Evolutionary conservation across 2,113 vertebrate genomes (phyloP).

Genomic region (Dicentrarchus labrax): DNA sequence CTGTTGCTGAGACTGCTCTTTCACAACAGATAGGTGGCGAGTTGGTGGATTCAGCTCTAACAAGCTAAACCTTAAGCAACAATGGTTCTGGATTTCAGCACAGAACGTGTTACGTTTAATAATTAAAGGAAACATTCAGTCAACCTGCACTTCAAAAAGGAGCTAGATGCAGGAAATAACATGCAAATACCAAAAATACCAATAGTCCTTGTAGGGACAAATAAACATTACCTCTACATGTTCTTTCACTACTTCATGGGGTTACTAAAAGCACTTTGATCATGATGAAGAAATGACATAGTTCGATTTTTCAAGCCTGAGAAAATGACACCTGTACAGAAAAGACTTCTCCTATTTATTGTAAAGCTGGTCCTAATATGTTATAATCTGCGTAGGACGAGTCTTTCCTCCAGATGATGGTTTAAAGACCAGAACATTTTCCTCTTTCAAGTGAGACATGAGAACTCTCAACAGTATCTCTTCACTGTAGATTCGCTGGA

Average conservation of each 20-base stretch:
- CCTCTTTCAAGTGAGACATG: background rate
- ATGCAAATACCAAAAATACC: background rate
- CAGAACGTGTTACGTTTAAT: background rate
- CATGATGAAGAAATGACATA: background rate
- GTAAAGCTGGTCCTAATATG: background rate
- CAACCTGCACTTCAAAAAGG: background rate
- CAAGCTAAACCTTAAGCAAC: constrained; percentile 41
- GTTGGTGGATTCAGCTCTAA: constrained; percentile 43
- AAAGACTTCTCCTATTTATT: background rate
- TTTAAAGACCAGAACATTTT: background rate
- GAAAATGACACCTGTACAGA: background rate
- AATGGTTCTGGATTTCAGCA: constrained; percentile 16
- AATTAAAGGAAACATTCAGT: background rate
- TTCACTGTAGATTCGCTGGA: background rate
- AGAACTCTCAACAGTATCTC: background rate
- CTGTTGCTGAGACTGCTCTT: constrained; percentile 69
- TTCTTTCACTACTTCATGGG: background rate
- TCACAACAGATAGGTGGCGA: constrained; percentile 56
- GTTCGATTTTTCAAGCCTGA: background rate
- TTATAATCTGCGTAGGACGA: background rate
- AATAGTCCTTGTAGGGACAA: background rate
- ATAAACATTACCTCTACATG: background rate
- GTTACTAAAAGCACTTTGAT: background rate
- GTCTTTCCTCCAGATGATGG: background rate
- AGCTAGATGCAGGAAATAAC: background rate